Evolutionary conservation across 92 coral and sea anemone genomes (phyloP).

Genomic region (Chrysogorgia sp.): DNA sequence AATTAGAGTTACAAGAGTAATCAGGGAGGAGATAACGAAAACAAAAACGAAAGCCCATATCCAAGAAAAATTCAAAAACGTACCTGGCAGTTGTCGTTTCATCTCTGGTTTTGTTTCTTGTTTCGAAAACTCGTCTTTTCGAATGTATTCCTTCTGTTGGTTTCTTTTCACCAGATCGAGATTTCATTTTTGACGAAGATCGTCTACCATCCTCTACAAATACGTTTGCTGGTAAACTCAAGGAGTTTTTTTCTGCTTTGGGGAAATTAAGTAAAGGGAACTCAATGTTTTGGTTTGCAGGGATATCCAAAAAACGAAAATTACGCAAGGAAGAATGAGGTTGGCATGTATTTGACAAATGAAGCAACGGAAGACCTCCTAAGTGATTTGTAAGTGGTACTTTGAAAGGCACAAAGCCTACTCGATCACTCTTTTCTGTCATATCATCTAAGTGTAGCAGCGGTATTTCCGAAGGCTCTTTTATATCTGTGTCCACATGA

Average conservation of each 20-base stretch:
- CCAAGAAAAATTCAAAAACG: background rate
- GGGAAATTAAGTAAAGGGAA: constrained; percentile 33
- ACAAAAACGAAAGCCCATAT: background rate
- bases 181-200: constrained; percentile 3
- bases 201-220: background rate
- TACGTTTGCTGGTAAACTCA: background rate
- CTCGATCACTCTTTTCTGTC: background rate
- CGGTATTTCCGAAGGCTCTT: constrained; percentile 8
- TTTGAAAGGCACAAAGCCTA: background rate
- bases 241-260: background rate
- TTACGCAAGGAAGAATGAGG: background rate
- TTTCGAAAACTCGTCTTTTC: background rate
- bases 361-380: constrained; percentile 6
- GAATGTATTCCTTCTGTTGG: background rate
- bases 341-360: background rate
- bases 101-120: background rate
- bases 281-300: constrained; percentile 16
- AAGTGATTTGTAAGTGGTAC: background rate
- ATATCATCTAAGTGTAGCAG: constrained; percentile 10
- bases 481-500: background rate
- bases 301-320: constrained; percentile 35
- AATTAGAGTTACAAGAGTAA: background rate
- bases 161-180: constrained; percentile 1
- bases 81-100: constrained; percentile 35
- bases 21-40: background rate